Evolutionary conservation across 2,797 vertebrate genomes (phyloP), one percentile per base, ranked within the genome.

Genomic region (Mus minutoides): DNA sequence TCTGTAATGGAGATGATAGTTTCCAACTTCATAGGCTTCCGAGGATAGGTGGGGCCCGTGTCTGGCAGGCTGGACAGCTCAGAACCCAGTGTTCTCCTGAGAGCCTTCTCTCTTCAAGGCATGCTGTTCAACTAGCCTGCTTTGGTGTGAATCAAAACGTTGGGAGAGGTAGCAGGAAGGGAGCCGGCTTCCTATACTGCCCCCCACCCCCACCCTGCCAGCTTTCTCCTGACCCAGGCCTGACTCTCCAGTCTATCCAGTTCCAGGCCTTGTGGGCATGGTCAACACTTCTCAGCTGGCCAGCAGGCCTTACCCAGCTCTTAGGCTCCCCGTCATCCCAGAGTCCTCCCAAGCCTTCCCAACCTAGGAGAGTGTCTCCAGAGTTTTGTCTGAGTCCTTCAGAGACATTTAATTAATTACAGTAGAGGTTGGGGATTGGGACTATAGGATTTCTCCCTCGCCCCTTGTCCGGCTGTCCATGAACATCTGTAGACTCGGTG

Each of bases 351-450:
- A 67, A 40, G 90, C 76, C 77, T 92, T 94, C 31, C 56, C 4
- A 19, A 56, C 79, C 49, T 31, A 34, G 83, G 6, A 85, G 43
- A 67, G 29, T 16, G 0, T 88, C 71, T 92, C 64, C 22, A 31
- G 87, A 43, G 67, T 0, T 2, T 60, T 31, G n/a, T 92, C 95
- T 67, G 49, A 49, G 71, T 43, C 58, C 71, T 46, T 71, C 73
- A 67, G 87, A 91, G 96, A 97, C 40, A 31, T 95, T 95, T 95
- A 90, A 94, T 97, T 97, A 95, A 97, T 97, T 88, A 92, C 46
- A 52, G 83, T 69, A 0, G 56, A 71, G 95, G 87, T 76, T 14
- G 0, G 19, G 83, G 37, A 95, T 94, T 90, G 31, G 89, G 95
- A 93, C 84, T 84, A 37, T 46, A 34, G 60, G 79, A 90, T 79